Conservation (phyloP, 2,113 vertebrate genomes). For the Lates calcarifer region DNA sequence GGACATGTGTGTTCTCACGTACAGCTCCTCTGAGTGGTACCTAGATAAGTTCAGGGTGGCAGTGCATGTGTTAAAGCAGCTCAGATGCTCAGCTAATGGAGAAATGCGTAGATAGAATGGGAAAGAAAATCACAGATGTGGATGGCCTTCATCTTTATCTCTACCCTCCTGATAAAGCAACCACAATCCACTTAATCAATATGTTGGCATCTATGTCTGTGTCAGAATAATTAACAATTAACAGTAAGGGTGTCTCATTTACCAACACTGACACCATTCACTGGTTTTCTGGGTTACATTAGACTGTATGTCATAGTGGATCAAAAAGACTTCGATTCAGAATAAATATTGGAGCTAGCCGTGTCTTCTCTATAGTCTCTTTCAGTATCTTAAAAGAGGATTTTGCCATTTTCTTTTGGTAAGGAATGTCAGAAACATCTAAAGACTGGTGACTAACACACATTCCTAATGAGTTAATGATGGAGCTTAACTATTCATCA, state of each 20-base stretch:
- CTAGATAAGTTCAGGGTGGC: too few relatives aligned
- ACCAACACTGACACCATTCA: background rate
- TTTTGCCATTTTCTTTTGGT: conserved; percentile 4
- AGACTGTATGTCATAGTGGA: background rate
- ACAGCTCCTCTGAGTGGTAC: too few relatives aligned
- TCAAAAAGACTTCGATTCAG: conserved; percentile 23
- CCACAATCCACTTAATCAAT: background rate
- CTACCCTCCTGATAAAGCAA: background rate
- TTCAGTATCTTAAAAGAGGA: background rate
- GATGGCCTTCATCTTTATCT: background rate
- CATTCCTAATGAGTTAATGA: conserved; percentile 14
- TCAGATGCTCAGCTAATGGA: background rate
- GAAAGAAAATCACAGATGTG: background rate
- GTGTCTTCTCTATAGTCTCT: background rate
- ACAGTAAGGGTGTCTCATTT: background rate
- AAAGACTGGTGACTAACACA: conserved; percentile 1
- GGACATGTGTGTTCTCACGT: too few relatives aligned
- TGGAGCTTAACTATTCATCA: conserved; percentile 36
- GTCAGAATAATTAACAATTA: background rate
- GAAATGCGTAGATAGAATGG: background rate
- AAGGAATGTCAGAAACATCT: conserved; percentile 12
- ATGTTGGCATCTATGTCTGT: background rate
- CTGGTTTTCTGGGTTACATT: background rate
- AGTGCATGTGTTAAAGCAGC: too few relatives aligned
- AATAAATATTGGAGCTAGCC: background rate